Evolutionary conservation across 1,140 invertebrate genomes (phyloP).

Genomic region (Mesaphorura yosii): DNA sequence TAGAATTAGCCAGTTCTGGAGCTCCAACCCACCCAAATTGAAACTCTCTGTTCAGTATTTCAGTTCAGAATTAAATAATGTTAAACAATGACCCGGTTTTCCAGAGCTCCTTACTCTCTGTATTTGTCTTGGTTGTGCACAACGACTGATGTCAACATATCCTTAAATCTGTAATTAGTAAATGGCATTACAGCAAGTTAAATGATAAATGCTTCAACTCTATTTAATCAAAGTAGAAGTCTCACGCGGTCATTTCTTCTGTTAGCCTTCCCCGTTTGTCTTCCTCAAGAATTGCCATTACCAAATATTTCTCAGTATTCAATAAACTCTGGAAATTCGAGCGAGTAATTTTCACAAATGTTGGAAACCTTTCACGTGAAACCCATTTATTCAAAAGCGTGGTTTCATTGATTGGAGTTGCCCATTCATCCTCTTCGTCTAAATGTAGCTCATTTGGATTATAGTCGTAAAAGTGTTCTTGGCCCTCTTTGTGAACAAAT

Average conservation of each 20-base stretch:
- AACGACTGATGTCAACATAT: too few relatives aligned
- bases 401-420: conserved; percentile 8
- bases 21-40: conserved; percentile 83
- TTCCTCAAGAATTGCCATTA: conserved; percentile 74
- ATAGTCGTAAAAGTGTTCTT: conserved; percentile 6
- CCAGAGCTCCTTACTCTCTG: too few relatives aligned
- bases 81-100: too few relatives aligned
- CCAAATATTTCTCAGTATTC: conserved; percentile 60
- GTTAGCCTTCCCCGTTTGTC: conserved; percentile 71
- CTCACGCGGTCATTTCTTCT: conserved; percentile 51
- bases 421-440: too few relatives aligned
- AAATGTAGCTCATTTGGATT: too few relatives aligned
- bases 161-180: not conserved
- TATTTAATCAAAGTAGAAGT: not conserved
- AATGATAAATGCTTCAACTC: not conserved
- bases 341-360: conserved; percentile 74
- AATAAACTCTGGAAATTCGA: conserved; percentile 72
- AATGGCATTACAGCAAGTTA: conserved; percentile 2
- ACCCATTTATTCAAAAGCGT: conserved; percentile 55
- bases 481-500: conserved; percentile 15
- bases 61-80: too few relatives aligned
- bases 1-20: conserved; percentile 74
- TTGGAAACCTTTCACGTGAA: conserved; percentile 75
- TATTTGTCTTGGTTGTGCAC: too few relatives aligned
- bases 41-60: conserved; percentile 49